phyloP scores from a whole-genome alignment of 23 tunicate genomes.

The Styela plicata region DNA sequence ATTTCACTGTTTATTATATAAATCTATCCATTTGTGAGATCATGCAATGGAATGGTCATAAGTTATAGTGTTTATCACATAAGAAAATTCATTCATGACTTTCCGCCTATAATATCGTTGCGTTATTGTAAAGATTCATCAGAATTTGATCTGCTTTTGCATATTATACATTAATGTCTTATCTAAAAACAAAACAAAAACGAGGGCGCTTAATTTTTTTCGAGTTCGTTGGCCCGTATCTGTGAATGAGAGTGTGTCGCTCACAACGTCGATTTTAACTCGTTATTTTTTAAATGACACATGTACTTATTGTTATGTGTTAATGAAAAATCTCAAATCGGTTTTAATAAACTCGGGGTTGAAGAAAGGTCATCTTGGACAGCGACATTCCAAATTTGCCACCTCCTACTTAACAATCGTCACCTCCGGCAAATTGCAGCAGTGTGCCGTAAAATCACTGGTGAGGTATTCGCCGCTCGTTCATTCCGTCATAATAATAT shows the following conservation, averaged over 20 bases:
- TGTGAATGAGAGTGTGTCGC: not conserved
- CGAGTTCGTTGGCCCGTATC: not conserved
- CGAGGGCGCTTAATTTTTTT: not conserved
- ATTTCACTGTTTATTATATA: too few relatives aligned
- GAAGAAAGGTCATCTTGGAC: slow-evolving; percentile 3
- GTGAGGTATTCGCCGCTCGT: not conserved
- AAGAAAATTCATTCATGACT: too few relatives aligned
- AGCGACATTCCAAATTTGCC: slow-evolving; percentile 18
- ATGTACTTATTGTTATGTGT: not conserved
- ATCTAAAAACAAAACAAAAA: not conserved
- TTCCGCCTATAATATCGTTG: too few relatives aligned
- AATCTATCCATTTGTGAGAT: too few relatives aligned
- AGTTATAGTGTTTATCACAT: too few relatives aligned
- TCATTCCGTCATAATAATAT: slow-evolving; percentile 9
- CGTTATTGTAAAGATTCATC: too few relatives aligned
- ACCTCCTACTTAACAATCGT: slow-evolving; percentile 1
- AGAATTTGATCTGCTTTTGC: too few relatives aligned
- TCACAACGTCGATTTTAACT: not conserved
- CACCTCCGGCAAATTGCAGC: slow-evolving; percentile 28
- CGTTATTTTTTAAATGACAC: not conserved
- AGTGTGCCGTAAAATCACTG: slow-evolving; percentile 23
- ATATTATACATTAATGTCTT: too few relatives aligned
- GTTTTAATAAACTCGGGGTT: not conserved
- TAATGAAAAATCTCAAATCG: not conserved
- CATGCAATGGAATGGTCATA: too few relatives aligned